Conservation (phyloP, 2,113 vertebrate genomes). For the Bubo blakistoni region DNA sequence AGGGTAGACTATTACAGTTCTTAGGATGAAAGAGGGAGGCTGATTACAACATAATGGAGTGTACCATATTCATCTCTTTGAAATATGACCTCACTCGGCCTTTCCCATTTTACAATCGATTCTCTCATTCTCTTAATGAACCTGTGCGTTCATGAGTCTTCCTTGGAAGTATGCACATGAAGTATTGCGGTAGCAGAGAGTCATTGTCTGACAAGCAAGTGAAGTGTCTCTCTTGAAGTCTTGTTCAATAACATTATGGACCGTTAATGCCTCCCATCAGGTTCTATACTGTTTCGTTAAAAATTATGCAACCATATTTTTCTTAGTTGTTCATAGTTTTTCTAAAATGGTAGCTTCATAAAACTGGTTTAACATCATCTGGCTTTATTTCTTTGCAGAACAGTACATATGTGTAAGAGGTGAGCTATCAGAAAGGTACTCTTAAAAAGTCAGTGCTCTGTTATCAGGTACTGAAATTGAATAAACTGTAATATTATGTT, state of each 20-base stretch:
- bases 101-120: constrained; percentile 86
- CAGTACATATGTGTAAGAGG: background rate
- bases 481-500: background rate
- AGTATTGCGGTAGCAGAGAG: constrained; percentile 76
- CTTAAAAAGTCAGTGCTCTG: background rate
- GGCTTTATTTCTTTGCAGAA: background rate
- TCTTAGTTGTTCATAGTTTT: background rate
- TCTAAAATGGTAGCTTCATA: constrained; percentile 24
- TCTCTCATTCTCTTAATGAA: constrained; percentile 85
- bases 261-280: constrained; percentile 74
- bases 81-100: constrained; percentile 81
- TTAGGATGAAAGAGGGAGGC: constrained; percentile 78
- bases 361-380: background rate
- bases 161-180: constrained; percentile 78
- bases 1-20: constrained; percentile 78
- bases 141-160: constrained; percentile 76
- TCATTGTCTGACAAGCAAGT: constrained; percentile 80
- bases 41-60: constrained; percentile 89
- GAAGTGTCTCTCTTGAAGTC: constrained; percentile 78
- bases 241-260: constrained; percentile 79
- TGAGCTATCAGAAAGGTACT: background rate
- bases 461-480: background rate
- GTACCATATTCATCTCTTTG: constrained; percentile 82
- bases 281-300: constrained; percentile 66
- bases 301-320: constrained; percentile 51